Base-by-base conservation (phyloP, 2,797 vertebrate species). In the Amazona finschi region DNA sequence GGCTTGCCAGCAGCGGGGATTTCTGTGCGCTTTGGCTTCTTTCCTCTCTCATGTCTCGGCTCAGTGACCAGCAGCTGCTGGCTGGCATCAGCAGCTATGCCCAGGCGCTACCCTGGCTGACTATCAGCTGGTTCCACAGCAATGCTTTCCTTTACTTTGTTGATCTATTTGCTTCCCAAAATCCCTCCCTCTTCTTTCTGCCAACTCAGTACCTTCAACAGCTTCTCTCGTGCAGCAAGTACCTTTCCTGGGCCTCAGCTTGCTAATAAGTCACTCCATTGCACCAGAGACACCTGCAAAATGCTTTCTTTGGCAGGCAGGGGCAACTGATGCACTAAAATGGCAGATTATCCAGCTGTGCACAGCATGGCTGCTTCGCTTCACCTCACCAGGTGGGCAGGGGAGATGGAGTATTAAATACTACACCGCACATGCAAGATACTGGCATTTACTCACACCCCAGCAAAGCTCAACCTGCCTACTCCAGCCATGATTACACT, bases 341-440 rank as follows among this genome's bases (percentile, higher is more conserved):
- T 11, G 25, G n/a, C 58, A 67, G 36, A 62, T 60, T 58, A 67
- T 38, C n/a, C n/a, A 38, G 22, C 25, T 53, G 70, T 20, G 57
- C 1, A 0, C 28, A 15, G 43, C 62, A 44, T 3, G 2, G 43
- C 52, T 76, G 44, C 58, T 65, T 69, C 8, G 5, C 27, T 76
- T 47, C 27, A 27, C 24, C 31, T 60, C 27, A 36, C 21, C 33
- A 60, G 25, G 12, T 30, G 8, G 46, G 14, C 52, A 66, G 60
- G 60, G 46, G 33, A 72, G 33, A 36, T 1, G 3, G 30, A 66
- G 33, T 31, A 13, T 28, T 22, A 31, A 10, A 1, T 17, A 6
- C 9, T 24, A 38, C 11, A 49, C 31, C 0, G 0, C 30, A 28
- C 8, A 15, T 4, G 5, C 36, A 61, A n/a, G 30, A 10, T 38